phyloP scores from a whole-genome alignment of 1,140 invertebrate species.

The Ruditapes philippinarum region DNA sequence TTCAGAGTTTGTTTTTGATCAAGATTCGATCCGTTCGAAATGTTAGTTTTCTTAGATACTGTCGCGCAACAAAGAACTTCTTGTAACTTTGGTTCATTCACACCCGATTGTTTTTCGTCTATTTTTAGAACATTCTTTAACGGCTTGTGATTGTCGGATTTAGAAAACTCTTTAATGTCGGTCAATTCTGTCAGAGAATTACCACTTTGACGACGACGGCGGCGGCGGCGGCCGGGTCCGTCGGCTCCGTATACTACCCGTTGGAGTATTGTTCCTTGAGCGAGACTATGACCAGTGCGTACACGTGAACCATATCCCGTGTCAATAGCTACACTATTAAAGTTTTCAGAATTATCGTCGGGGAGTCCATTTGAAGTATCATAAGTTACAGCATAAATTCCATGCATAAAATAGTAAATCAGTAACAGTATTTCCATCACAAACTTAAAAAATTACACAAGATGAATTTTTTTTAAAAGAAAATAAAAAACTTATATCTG shows the following conservation, averaged over 20 bases:
- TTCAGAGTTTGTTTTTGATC: no score
- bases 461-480: no score
- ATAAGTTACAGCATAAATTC: not conserved
- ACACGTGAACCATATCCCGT: slow-evolving; percentile 23
- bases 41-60: no score
- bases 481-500: no score
- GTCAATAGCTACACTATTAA: not conserved
- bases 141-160: no score
- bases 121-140: no score
- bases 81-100: no score
- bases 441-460: not conserved
- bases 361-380: not conserved
- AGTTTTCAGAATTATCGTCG: not conserved
- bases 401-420: not conserved
- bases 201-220: no score
- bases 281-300: not conserved
- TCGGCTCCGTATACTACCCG: not conserved
- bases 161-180: no score
- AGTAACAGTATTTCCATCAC: not conserved
- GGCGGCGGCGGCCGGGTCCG: slow-evolving; percentile 19
- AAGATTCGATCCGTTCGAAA: no score
- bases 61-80: no score
- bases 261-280: not conserved
- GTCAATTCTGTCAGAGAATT: not conserved
- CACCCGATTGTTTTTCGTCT: no score